These are phyloP conservation scores for Drosophila mauritiana DNA, from an alignment of 1,140 invertebrate genomes.

Conservation along the genomic window DNA sequence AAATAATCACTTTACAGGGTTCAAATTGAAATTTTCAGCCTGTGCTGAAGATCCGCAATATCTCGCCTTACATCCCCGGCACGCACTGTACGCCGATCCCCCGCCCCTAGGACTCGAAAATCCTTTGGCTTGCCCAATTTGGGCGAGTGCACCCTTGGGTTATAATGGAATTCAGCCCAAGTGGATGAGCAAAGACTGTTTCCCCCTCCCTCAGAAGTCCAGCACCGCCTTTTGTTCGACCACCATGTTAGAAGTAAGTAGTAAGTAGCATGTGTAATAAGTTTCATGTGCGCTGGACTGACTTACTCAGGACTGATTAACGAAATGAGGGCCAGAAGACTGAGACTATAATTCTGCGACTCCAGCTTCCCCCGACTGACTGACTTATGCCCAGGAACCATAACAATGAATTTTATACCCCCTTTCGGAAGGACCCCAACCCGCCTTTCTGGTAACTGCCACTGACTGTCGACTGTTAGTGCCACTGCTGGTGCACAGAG, in stretches of 20 bases:
- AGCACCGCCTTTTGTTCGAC: neutral
- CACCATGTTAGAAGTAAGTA: neutral
- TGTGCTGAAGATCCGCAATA: slow-evolving; percentile 1
- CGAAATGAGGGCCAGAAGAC: slow-evolving; percentile 56
- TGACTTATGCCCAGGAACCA: slow-evolving; percentile 80
- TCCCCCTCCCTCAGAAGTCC: neutral
- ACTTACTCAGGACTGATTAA: slow-evolving; percentile 75
- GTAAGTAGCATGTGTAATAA: slow-evolving; percentile 54
- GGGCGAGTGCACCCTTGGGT: slow-evolving; percentile 49
- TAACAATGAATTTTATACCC: slow-evolving; percentile 81
- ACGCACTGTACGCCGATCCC: slow-evolving; percentile 43
- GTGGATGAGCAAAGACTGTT: slow-evolving; percentile 42
- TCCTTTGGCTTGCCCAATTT: slow-evolving; percentile 44
- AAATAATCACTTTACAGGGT: neutral
- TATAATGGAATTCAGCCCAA: slow-evolving; percentile 58
- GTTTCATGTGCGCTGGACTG: slow-evolving; percentile 67
- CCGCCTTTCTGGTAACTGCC: slow-evolving; percentile 41
- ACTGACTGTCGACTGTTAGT: slow-evolving; percentile 46
- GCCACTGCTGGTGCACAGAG: slow-evolving; percentile 22
- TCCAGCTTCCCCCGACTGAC: slow-evolving; percentile 51
- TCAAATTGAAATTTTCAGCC: neutral
- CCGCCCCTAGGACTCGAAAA: slow-evolving; percentile 1
- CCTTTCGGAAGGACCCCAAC: neutral
- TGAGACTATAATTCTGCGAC: neutral
- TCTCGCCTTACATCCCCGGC: slow-evolving; percentile 7